Evolutionary conservation across 2,797 vertebrate genomes (phyloP).

Genomic region (Threskiornis aethiopicus): DNA sequence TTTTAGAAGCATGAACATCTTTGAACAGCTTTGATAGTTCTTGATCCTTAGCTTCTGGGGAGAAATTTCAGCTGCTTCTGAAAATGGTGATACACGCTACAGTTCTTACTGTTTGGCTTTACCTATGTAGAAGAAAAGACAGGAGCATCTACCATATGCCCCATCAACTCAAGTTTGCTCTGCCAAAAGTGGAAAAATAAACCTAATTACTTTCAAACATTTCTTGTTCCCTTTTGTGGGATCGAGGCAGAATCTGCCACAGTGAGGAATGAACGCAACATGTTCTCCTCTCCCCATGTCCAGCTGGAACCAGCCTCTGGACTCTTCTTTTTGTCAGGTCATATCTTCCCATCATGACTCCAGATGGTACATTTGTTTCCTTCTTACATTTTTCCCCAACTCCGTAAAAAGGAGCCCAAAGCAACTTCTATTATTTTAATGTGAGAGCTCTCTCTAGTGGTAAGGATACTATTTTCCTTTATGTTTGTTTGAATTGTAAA

Average conservation of each 20-base stretch:
- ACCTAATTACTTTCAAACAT: not conserved
- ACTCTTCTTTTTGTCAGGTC: slow-evolving; percentile 63
- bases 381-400: not conserved
- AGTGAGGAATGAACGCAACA: slow-evolving; percentile 30
- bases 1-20: not conserved
- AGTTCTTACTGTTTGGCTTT: not conserved
- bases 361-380: slow-evolving; percentile 51
- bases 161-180: not conserved
- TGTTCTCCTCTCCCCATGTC: slow-evolving; percentile 35
- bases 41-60: not conserved
- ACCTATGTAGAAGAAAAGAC: not conserved
- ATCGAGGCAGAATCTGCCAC: not conserved
- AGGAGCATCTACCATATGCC: not conserved
- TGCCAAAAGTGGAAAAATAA: not conserved
- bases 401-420: not conserved
- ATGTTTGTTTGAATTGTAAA: not conserved
- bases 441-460: slow-evolving; percentile 65
- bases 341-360: slow-evolving; percentile 61
- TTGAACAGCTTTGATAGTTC: not conserved
- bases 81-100: not conserved
- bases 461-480: slow-evolving; percentile 38
- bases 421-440: slow-evolving; percentile 33
- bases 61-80: not conserved
- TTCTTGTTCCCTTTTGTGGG: not conserved
- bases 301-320: slow-evolving; percentile 63